phyloP scores from a whole-genome alignment of 2,888 invertebrate species.

The Enoplolaimus lenunculus region DNA sequence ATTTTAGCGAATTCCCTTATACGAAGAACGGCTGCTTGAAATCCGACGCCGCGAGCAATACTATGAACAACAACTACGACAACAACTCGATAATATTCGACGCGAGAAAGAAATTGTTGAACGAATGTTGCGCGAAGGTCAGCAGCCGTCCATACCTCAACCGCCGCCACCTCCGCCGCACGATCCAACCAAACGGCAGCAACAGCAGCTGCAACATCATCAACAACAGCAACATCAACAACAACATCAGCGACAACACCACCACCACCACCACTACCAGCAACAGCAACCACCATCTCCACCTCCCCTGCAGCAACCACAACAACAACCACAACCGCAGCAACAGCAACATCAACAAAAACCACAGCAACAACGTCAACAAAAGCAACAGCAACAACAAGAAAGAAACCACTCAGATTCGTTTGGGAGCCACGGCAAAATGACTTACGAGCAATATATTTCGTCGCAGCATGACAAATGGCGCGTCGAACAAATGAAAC shows the following conservation, averaged over 20 bases:
- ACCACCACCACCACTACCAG: not conserved
- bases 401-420: too few relatives aligned
- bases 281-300: not conserved
- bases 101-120: constrained; percentile 20
- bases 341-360: too few relatives aligned
- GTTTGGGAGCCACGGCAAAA: not conserved
- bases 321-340: too few relatives aligned
- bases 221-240: constrained; percentile 9
- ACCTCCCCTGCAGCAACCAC: not conserved
- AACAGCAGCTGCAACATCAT: not conserved
- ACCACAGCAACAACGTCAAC: too few relatives aligned
- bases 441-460: not conserved
- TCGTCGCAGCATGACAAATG: not conserved
- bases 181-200: constrained; percentile 12
- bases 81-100: constrained; percentile 21
- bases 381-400: too few relatives aligned
- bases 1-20: too few relatives aligned
- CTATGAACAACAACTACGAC: not conserved
- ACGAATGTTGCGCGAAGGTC: constrained; percentile 15
- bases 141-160: constrained; percentile 21
- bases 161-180: constrained; percentile 20
- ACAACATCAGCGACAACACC: not conserved
- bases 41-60: not conserved
- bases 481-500: not conserved
- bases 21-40: too few relatives aligned